Conservation (phyloP, 1,140 invertebrate genomes). For the Anoplolepis gracilipes region DNA sequence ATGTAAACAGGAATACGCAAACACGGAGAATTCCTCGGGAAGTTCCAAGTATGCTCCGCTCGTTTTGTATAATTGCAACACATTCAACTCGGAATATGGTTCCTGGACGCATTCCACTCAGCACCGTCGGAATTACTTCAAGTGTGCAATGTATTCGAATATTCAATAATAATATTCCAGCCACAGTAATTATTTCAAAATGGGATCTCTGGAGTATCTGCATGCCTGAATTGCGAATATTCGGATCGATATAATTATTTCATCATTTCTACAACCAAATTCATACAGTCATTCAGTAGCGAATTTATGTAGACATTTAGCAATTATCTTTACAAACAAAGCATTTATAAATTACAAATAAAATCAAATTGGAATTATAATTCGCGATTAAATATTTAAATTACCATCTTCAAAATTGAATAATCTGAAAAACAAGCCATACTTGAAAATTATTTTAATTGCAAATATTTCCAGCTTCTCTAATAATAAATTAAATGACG, state of each 20-base stretch:
- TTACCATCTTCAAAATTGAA: neutral
- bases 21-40: slow-evolving; percentile 19
- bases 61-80: slow-evolving; percentile 53
- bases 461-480: neutral
- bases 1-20: slow-evolving; percentile 7
- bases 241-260: slow-evolving; percentile 30
- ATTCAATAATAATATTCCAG: slow-evolving; percentile 40
- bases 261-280: neutral
- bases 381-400: neutral
- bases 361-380: neutral
- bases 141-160: slow-evolving; percentile 52
- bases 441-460: neutral
- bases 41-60: slow-evolving; percentile 23
- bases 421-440: neutral
- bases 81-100: slow-evolving; percentile 55
- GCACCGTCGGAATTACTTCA: slow-evolving; percentile 37
- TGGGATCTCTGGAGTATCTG: slow-evolving; percentile 11
- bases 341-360: slow-evolving; percentile 15
- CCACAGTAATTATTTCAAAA: slow-evolving; percentile 35
- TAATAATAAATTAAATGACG: no score
- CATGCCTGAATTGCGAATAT: slow-evolving; percentile 23
- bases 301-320: neutral
- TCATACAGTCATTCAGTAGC: no score
- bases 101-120: slow-evolving; percentile 58
- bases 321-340: neutral